Percentiles rank a stretch among this genome's conserved stretches.
Evolutionary conservation across 2,888 invertebrate genomes (phyloP).

Genomic region (Cantharis nigra): DNA sequence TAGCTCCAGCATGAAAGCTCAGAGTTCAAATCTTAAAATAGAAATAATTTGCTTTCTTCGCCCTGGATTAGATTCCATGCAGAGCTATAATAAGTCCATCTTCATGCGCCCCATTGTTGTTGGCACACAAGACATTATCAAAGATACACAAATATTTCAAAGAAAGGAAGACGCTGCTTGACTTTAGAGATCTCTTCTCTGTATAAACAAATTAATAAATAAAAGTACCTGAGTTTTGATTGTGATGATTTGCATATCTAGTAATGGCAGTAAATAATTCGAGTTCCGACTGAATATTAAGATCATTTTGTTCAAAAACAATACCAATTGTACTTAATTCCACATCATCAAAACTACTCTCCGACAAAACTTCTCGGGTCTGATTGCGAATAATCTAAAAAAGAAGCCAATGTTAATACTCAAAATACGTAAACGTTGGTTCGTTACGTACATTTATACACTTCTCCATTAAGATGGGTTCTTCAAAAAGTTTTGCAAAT

Average conservation of each 20-base stretch:
- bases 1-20: too few species aligned
- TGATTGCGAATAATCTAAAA: conserved; percentile 74
- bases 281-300: conserved; percentile 76
- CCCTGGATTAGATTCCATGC: too few species aligned
- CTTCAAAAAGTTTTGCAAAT: conserved; percentile 84
- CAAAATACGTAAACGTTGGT: not conserved
- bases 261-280: conserved; percentile 76
- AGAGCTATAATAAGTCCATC: too few species aligned
- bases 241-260: conserved; percentile 67
- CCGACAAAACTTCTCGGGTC: conserved; percentile 75
- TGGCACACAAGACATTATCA: too few species aligned
- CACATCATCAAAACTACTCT: conserved; percentile 78
- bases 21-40: too few species aligned
- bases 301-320: conserved; percentile 73
- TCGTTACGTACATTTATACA: conserved; percentile 67
- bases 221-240: conserved; percentile 56
- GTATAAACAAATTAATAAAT: not conserved
- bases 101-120: too few species aligned
- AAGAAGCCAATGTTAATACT: not conserved
- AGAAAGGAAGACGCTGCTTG: too few species aligned
- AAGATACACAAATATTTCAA: too few species aligned
- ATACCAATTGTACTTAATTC: conserved; percentile 75
- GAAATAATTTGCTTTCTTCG: too few species aligned
- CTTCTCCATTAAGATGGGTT: conserved; percentile 78
- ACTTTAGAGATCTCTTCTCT: too few species aligned